Evolutionary conservation across 2,113 vertebrate species (phyloP), one percentile per base, ranked within the genome.

Genomic region (Urocitellus parryii): DNA sequence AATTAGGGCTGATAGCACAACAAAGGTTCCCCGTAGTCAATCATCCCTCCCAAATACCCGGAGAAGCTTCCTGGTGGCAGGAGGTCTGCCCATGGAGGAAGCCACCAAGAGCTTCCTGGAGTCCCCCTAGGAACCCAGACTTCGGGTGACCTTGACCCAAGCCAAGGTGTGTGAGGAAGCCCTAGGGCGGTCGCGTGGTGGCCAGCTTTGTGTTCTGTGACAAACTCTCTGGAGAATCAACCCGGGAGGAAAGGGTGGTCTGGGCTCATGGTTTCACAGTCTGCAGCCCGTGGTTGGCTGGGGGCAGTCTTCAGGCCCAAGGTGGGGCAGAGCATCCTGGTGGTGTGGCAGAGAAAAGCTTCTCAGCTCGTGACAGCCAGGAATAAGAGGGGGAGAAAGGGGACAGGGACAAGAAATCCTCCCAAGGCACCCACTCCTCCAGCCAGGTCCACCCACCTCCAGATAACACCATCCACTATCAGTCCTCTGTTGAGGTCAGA

Each of bases 1-100:
- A 98, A 98, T 98, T 98, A 98, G 90, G 98, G 98, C 98, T 90
- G 97, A 98, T 98, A 98, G 98, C 98, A 98, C 98, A 98, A 98
- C 98, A 98, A 97, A 98, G 98, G 97, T 95, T 98, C 97, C 97
- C 94, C 80, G 85, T 95, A 98, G 89, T 98, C 98, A 98, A 97
- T 98, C 98, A 98, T 95, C 88, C 93, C 97, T 97, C 98, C 96
- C 97, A 96, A 97, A 97, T 93, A 94, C 94, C 27, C 0, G 84
- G 72, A 95, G 98, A 94, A 97, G 76, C 94, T 97, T 98, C 92
- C 97, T 68, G 53, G 90, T 14, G 97, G 97, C 13, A 27, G 96
- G 96, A n/a, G 79, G 87, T 1, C 25, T 85, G 86, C 81, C 96
- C 65, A 84, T 24, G 78, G 96, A 82, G 32, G 92, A 93, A 92